A percentile compares a stretch with the other conserved stretches of the same genome.
Conservation (phyloP, 2,797 vertebrate genomes). For the Molothrus aeneus region DNA sequence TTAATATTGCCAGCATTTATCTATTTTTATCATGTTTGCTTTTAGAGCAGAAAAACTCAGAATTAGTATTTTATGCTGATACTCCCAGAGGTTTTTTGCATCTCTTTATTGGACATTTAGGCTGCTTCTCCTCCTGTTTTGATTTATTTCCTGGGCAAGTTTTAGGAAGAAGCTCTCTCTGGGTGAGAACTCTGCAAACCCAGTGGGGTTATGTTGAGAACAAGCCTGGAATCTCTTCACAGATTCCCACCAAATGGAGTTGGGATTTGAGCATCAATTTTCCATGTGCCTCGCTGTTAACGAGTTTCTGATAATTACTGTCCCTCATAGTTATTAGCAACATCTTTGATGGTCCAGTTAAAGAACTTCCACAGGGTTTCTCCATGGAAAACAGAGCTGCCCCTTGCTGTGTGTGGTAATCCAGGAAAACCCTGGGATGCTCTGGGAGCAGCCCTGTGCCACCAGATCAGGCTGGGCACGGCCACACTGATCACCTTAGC, state of each 20-base stretch:
- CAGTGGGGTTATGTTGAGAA: rapidly evolving
- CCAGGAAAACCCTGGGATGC: neutral
- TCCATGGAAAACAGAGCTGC: neutral
- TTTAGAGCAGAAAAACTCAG: neutral
- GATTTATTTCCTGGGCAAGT: neutral
- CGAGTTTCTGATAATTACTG: neutral
- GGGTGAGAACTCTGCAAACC: neutral
- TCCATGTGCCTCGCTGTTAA: neutral
- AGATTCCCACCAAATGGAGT: neutral
- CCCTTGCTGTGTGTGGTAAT: neutral
- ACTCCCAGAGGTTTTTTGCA: neutral
- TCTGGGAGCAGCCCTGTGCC: rapidly evolving
- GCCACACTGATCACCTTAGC: rapidly evolving
- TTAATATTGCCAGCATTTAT: neutral
- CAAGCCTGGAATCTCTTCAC: neutral
- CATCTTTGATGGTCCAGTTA: neutral
- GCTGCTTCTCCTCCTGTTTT: neutral
- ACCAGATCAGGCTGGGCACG: rapidly evolving
- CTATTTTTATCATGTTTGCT: rapidly evolving
- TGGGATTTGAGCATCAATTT: neutral
- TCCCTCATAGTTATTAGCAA: neutral
- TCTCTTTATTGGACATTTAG: neutral
- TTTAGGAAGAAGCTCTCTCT: neutral
- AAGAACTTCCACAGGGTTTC: neutral
- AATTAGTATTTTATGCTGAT: neutral